Conservation (phyloP, 2,888 invertebrate genomes). For the Chromoteleia sp. region DNA sequence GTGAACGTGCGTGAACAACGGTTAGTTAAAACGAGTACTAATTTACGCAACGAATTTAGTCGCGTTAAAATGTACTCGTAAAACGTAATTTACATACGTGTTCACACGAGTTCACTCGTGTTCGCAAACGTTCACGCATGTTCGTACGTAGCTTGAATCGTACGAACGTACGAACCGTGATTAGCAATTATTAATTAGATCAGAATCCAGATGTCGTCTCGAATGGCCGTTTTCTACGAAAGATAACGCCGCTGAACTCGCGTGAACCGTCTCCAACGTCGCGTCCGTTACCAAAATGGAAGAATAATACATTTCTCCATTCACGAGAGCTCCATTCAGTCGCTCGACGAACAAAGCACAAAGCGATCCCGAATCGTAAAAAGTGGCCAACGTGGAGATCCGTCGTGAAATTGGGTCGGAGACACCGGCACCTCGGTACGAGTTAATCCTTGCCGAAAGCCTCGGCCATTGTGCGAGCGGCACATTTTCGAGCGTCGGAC, state of each 20-base stretch:
- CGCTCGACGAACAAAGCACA: conserved; percentile 14
- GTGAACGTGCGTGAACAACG: no score
- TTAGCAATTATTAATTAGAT: no score
- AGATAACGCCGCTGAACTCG: conserved; percentile 1
- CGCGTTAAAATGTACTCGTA: no score
- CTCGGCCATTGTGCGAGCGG: conserved; percentile 16
- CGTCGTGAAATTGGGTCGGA: conserved; percentile 44
- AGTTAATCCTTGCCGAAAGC: conserved; percentile 46
- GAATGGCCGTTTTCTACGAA: neutral
- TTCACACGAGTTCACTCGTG: no score
- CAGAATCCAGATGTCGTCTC: no score
- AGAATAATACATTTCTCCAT: conserved; percentile 16
- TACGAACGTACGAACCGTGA: no score
- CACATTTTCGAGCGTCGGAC: conserved; percentile 32
- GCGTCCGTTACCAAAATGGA: neutral
- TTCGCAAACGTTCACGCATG: no score
- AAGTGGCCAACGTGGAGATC: conserved; percentile 18
- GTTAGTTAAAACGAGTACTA: no score
- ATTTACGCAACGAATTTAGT: no score
- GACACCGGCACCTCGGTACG: neutral
- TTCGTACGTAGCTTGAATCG: no score
- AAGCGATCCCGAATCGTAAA: conserved; percentile 6
- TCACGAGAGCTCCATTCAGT: conserved; percentile 39
- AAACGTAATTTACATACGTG: no score
- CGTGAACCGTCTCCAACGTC: neutral